Percentiles rank a stretch among this genome's conserved stretches.
These are phyloP conservation scores for Drosophila kohkoa DNA, from an alignment of 1,140 invertebrate species.

Conservation along the genomic window DNA sequence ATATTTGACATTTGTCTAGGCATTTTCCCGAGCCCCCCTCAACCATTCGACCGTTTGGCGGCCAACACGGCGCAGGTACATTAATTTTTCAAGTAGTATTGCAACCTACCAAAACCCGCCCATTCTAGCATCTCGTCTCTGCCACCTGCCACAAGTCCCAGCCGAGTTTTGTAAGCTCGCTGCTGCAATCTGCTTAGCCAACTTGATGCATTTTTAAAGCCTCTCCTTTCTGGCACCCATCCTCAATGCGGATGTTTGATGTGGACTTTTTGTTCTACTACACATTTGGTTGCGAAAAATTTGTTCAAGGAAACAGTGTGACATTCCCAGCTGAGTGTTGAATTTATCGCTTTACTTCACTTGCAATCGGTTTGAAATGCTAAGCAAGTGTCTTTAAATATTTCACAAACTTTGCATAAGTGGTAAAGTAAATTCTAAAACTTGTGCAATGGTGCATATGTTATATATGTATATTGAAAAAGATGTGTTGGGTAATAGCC, in stretches of 20 bases:
- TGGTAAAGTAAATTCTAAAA: conserved; percentile 1
- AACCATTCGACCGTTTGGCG: conserved; percentile 62
- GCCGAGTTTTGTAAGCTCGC: conserved; percentile 46
- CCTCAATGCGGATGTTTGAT: conserved; percentile 68
- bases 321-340: conserved; percentile 58
- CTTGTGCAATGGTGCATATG: not conserved
- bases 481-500: not conserved
- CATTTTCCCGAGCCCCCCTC: conserved; percentile 64
- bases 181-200: conserved; percentile 25
- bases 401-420: conserved; percentile 29
- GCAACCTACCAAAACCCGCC: conserved; percentile 18
- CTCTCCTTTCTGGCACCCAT: not conserved
- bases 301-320: conserved; percentile 38
- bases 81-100: conserved; percentile 75
- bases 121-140: conserved; percentile 1
- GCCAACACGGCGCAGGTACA: conserved; percentile 75
- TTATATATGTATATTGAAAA: not conserved
- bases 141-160: too few species aligned
- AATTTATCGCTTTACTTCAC: conserved; percentile 49
- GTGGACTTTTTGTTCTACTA: conserved; percentile 49
- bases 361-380: conserved; percentile 22
- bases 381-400: conserved; percentile 24
- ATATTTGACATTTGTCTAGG: conserved; percentile 83
- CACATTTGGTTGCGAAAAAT: conserved; percentile 32
- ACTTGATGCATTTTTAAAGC: conserved; percentile 39